phyloP scores from a whole-genome alignment of 92 coral and sea anemone species.

The Diadumene lineata region DNA sequence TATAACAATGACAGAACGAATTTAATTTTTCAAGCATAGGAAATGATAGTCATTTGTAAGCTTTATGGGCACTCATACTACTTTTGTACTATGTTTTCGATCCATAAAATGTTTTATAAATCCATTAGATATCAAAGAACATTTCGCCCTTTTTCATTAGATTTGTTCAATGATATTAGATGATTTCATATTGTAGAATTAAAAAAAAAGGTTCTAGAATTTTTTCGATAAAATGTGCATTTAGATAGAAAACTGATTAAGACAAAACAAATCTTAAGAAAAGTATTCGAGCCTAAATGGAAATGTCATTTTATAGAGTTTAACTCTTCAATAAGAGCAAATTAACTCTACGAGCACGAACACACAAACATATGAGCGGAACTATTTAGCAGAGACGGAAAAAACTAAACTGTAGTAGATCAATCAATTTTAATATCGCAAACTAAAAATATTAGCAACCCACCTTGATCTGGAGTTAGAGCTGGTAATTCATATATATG shows the following conservation, averaged over 20 bases:
- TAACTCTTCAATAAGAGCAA: not conserved
- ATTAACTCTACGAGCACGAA: not conserved
- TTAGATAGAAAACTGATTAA: not conserved
- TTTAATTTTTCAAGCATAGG: too few relatives aligned
- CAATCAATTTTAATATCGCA: not conserved
- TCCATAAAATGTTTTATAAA: too few relatives aligned
- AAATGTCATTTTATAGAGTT: too few relatives aligned
- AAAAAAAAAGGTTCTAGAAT: too few relatives aligned
- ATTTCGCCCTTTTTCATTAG: not conserved
- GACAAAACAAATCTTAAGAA: not conserved
- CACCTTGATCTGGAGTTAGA: slow-evolving; percentile 84
- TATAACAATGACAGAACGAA: too few relatives aligned
- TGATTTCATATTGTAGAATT: too few relatives aligned
- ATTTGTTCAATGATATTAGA: too few relatives aligned
- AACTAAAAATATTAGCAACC: not conserved
- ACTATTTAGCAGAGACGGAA: not conserved
- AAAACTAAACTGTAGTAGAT: not conserved
- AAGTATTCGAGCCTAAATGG: too few relatives aligned
- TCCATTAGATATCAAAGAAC: not conserved
- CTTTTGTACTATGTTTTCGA: too few relatives aligned
- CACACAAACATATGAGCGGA: not conserved
- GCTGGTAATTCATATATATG: slow-evolving; percentile 98
- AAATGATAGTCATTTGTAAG: too few relatives aligned
- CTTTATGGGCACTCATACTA: too few relatives aligned
- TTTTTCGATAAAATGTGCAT: not conserved